Base-by-base conservation (phyloP, 1,140 invertebrate genomes). In the Rhyacophila brunnea region DNA sequence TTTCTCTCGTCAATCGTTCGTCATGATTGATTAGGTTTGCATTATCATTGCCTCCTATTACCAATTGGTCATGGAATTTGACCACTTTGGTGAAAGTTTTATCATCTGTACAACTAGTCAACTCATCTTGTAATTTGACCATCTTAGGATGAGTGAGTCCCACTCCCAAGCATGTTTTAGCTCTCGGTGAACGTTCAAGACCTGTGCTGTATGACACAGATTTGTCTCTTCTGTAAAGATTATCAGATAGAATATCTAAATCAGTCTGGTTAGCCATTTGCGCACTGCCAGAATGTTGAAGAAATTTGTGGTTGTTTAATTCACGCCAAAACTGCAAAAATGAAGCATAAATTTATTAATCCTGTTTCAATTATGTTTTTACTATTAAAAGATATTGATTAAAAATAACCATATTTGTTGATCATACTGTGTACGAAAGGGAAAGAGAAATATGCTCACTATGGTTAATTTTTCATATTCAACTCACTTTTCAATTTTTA, bases 191-290 rank as follows among this genome's bases (percentile, higher is more conserved):
- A 28, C 80, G 78, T 68, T 89, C 85, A 20, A 89, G 69, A 6
- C 87, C 87, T 50, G 86, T 85, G 35, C 87, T 87, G 66, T 84
- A 89, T 13, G 87, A 88, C 18, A 84, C 84, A 13, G 74, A 73
- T 68, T 75, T 76, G 54, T 76, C 74, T 7, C 74, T 59, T 6
- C 72, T 65, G 46, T 74, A 76, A 7, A 74, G 68, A 14, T 71
- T 67, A 50, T 66, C 55, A 50, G 70, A 70, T 34, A 69, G 69
- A 19, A 64, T 57, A 34, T 70, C 68, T 6, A 54, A 62, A 19
- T 73, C 70, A 34, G 43, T 53, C 6, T 18, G n/a, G 23, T 20
- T 36, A 6, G 43, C n/a, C 40, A 75, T 72, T 54, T 72, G 71
- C 46, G 71, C 68, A 45, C 71, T 71, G 56, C 74, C 67, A 67